phyloP scores from a whole-genome alignment of 2,113 vertebrate genomes.

The Microcebus jonahi region DNA sequence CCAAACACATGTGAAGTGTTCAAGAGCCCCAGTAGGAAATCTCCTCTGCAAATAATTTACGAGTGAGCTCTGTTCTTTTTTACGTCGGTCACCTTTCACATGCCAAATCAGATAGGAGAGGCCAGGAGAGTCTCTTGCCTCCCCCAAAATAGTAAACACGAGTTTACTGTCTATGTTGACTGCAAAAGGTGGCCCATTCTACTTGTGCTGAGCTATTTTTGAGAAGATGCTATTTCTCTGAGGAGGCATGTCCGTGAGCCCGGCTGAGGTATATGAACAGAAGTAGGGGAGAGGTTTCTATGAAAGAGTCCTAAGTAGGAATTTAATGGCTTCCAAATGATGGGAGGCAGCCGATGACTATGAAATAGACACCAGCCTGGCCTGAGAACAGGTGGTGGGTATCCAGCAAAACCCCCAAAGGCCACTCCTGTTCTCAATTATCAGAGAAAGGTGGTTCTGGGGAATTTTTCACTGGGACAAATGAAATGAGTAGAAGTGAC shows the following conservation, averaged over 20 bases:
- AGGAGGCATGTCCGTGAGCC: rapidly evolving
- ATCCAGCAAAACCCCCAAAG: slow-evolving; percentile 74
- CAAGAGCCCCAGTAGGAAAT: slow-evolving; percentile 57
- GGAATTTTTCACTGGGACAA: slow-evolving; percentile 49
- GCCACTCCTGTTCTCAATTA: slow-evolving; percentile 79
- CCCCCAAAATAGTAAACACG: background rate
- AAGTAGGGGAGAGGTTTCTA: slow-evolving; percentile 39
- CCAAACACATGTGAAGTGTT: slow-evolving; percentile 65
- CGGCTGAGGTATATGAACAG: rapidly evolving
- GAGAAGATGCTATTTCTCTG: background rate
- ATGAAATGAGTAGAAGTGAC: slow-evolving; percentile 65
- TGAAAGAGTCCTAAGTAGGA: slow-evolving; percentile 69
- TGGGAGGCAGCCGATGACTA: slow-evolving; percentile 60
- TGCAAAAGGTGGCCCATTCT: background rate
- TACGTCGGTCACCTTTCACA: background rate
- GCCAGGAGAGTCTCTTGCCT: background rate
- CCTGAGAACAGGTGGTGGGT: slow-evolving; percentile 74
- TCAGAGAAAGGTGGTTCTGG: slow-evolving; percentile 73
- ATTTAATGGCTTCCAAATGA: slow-evolving; percentile 83
- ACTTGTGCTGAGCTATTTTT: background rate
- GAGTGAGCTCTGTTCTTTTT: background rate
- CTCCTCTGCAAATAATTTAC: background rate
- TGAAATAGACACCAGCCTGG: slow-evolving; percentile 64
- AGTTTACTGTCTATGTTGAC: background rate
- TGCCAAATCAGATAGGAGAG: background rate